Base-by-base conservation (phyloP, 53 echinoderm and acorn worm species). In the Apostichopus leukothele region DNA sequence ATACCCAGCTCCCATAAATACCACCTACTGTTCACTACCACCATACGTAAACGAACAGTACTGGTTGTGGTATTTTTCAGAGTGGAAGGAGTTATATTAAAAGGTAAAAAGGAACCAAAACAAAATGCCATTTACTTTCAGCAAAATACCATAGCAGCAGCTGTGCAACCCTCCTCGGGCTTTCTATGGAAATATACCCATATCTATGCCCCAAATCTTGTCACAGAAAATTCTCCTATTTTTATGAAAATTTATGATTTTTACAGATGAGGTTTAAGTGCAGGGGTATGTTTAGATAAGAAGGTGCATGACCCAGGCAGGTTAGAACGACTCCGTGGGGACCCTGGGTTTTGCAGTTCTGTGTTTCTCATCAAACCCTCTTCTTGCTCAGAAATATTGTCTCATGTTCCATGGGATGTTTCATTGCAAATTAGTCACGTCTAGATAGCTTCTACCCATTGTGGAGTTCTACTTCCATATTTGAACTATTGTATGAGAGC, bases 311-410 rank as follows among this genome's bases (percentile, higher is more conserved):
- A 63, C 79, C 79, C 18, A 18, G n/a, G 39, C 19, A 79, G 79
- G 54, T 27, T 52, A 79, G 50, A 19, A 19, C 13, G 53, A 79
- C 79, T 79, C 79, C 51, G 79, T 79, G 79, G 79, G 79, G 79
- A 19, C 79, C 79, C 79, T 50, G 7, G 79, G 50, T 53, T 18
- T 79, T 52, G 10, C 27, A 19, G 19, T 13, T 51, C 79, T 79
- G 79, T 79, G 18, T 79, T 79, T 79, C 79, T 79, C 79, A 79
- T 79, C 52, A 79, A 63, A 63, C 13, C 10, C 11, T 4, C 53
- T 79, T 8, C 53, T 19, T 53, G 7, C 19, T 75, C 5, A 21
- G 27, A 75, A 19, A 39, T 39, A 39, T 39, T 39, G 39, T 39
- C 39, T 39, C 39, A 39, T 39, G 39, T n/a, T 67, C n/a, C n/a